A percentile compares a stretch with the other conserved stretches of the same genome.
phyloP scores from a whole-genome alignment of 2,797 vertebrate genomes.

The Artibeus lituratus region DNA sequence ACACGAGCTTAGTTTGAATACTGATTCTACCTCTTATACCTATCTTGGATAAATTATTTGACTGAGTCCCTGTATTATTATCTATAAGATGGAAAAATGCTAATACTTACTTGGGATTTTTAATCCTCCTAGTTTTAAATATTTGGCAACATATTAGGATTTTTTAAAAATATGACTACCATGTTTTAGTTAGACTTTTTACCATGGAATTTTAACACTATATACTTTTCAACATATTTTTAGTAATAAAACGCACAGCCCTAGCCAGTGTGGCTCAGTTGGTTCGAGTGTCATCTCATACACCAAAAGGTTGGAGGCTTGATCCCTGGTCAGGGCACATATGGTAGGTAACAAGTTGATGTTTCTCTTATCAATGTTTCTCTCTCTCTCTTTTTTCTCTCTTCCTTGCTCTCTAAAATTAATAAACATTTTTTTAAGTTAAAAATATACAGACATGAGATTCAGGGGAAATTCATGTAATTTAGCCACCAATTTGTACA shows the following conservation, averaged over 20 bases:
- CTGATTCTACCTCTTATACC: background rate
- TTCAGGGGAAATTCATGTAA: background rate
- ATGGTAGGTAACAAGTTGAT: too few relatives aligned
- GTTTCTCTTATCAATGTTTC: too few relatives aligned
- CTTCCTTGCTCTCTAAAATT: too few relatives aligned
- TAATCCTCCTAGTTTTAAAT: constrained; percentile 7
- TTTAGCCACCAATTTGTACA: background rate
- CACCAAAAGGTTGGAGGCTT: too few relatives aligned
- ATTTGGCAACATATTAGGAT: background rate
- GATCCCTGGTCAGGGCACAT: too few relatives aligned
- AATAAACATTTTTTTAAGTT: background rate
- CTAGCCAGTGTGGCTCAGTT: too few relatives aligned
- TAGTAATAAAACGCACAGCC: background rate
- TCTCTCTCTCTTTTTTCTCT: too few relatives aligned
- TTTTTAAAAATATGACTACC: background rate
- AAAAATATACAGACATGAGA: background rate
- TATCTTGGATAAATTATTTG: background rate
- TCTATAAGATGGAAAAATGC: background rate
- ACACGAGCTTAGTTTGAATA: background rate
- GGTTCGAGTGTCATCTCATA: too few relatives aligned
- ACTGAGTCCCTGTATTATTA: background rate
- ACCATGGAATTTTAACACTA: background rate
- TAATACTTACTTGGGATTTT: constrained; percentile 14
- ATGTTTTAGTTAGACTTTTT: constrained; percentile 25
- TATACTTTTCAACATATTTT: background rate